Evolutionary conservation across 2,888 invertebrate genomes (phyloP), one percentile per base, ranked within the genome.

Genomic region (Epinotia ramella): DNA sequence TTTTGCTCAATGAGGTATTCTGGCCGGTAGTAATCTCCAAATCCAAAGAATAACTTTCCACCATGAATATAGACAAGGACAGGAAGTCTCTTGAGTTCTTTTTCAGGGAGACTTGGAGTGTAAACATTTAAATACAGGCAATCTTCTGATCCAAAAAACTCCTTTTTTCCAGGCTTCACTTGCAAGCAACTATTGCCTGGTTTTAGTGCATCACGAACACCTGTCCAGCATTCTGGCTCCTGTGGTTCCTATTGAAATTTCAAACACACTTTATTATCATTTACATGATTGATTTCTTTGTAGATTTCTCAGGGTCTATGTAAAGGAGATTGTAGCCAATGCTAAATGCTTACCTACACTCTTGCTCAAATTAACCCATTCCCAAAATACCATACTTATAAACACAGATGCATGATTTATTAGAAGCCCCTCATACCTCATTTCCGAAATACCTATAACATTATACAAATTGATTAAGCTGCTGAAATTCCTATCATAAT

Each of bases 61-160:
- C 96, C 96, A 56, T 96, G 95, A 12, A 95, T 88, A 85, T 95
- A 95, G 75, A 95, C 93, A 83, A 96, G 82, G 0, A 95, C 95
- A 0, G 95, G 95, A 13, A 92, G 83, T 57, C 89, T 88, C 71
- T 87, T 79, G 7, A 81, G 75, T 75, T 90, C 88, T 44, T 90
- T 85, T 0, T 49, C 5, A 78, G 91, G 91, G 81, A 96, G 88
- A 75, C 89, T 88, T 53, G 96, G 96, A 0, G 96, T 95, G 86
- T 96, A 96, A 1, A 97, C 95, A 82, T 96, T 97, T 73, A 97
- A 84, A 81, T 96, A 96, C 0, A 97, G 91, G 80, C 97, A 97
- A 84, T 97, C 96, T 86, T 97, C 97, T 0, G 86, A 89, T 0
- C 96, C 96, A 40, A 95, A 82, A 0, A 88, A 81, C 18, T 78